Conservation (phyloP, 2,797 vertebrate species). For the Meda fulgida region DNA sequence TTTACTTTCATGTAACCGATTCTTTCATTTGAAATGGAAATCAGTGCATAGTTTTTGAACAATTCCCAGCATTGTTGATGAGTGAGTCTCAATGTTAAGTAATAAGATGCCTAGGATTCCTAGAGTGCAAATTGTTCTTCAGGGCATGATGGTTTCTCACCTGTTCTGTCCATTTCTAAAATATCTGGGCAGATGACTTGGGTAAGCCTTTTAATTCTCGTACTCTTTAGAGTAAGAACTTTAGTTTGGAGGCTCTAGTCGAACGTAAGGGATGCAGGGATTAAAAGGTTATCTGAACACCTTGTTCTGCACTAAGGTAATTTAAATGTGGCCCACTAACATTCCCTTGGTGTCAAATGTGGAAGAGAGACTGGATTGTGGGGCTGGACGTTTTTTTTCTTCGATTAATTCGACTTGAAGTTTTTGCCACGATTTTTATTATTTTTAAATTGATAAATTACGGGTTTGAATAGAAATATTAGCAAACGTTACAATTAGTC, state of each 20-base stretch:
- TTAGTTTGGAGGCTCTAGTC: neutral
- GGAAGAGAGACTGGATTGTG: neutral
- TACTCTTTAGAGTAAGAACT: neutral
- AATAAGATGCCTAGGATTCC: conserved; percentile 18
- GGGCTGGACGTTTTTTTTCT: too few species aligned
- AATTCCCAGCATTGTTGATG: neutral
- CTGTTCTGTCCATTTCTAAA: neutral
- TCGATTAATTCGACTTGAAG: too few species aligned
- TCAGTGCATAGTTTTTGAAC: neutral
- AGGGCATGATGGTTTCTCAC: neutral
- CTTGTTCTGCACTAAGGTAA: neutral
- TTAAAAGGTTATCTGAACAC: neutral
- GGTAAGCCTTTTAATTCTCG: neutral
- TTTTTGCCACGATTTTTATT: too few species aligned
- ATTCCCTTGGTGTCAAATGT: neutral
- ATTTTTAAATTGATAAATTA: too few species aligned
- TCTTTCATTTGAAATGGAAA: neutral
- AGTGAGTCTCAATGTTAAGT: conserved; percentile 6
- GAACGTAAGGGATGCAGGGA: neutral
- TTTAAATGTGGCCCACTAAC: neutral
- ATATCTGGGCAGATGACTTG: neutral
- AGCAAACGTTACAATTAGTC: too few species aligned
- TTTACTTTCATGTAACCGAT: neutral
- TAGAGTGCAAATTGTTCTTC: conserved; percentile 7
- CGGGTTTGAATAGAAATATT: too few species aligned